Percentiles rank a stretch among this genome's conserved stretches.
Conservation (phyloP, 2,888 invertebrate genomes). For the Crematogaster levior region DNA sequence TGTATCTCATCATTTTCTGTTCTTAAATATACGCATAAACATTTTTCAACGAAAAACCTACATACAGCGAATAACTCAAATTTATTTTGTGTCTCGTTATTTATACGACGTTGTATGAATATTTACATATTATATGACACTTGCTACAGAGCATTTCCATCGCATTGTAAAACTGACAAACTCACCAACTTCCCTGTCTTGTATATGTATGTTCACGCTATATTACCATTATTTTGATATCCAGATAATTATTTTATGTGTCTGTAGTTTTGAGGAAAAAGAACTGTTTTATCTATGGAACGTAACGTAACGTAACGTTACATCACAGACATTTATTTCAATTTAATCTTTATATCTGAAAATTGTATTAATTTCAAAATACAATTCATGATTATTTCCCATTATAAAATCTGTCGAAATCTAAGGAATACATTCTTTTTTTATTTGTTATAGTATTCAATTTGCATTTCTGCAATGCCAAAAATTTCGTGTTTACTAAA, state of each 20-base stretch:
- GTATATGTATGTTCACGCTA: neutral
- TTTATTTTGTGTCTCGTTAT: conserved; percentile 52
- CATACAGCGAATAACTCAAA: conserved; percentile 40
- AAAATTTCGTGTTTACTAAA: neutral
- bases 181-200: neutral
- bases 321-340: neutral
- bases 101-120: conserved; percentile 56
- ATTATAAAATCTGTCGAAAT: neutral
- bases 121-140: conserved; percentile 56
- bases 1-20: neutral
- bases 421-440: neutral
- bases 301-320: no score
- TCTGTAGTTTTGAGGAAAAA: neutral
- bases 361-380: neutral
- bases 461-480: neutral
- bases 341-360: neutral
- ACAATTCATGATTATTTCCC: neutral
- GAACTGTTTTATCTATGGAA: neutral
- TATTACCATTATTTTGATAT: neutral
- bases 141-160: neutral
- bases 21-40: conserved; percentile 13
- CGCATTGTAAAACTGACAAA: neutral
- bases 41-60: conserved; percentile 26
- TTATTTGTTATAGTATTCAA: neutral
- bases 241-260: conserved; percentile 6